phyloP scores from a whole-genome alignment of 2,113 vertebrate genomes.

The Climacteris rufus region DNA sequence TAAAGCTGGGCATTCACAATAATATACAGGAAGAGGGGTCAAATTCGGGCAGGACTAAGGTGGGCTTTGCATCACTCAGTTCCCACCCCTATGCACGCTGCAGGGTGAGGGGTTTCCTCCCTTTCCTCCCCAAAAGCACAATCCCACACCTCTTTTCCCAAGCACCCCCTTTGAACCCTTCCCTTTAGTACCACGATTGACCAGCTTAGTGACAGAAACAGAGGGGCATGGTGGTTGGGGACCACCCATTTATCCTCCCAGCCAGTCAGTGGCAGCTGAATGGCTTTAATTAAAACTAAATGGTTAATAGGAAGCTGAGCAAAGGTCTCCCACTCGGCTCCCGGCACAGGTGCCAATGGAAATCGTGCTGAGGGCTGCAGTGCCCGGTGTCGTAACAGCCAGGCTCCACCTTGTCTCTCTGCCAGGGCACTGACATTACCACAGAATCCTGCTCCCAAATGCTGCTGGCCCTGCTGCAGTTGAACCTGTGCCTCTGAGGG shows the following conservation, averaged over 20 bases:
- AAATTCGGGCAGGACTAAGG: not conserved
- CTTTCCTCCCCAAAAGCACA: not conserved
- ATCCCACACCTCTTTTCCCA: not conserved
- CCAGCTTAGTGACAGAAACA: not conserved
- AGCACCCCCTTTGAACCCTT: too few species aligned
- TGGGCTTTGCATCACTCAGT: rapidly evolving
- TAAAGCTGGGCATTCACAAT: not conserved
- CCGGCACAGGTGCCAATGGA: not conserved
- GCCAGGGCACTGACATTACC: conserved; percentile 33
- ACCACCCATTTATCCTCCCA: not conserved
- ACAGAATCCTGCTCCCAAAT: not conserved
- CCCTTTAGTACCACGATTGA: rapidly evolving
- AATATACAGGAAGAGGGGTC: rapidly evolving
- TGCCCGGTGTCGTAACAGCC: conserved; percentile 1
- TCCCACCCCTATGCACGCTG: rapidly evolving
- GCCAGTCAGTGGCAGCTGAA: not conserved
- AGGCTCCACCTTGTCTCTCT: not conserved
- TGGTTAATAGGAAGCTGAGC: conserved; percentile 26
- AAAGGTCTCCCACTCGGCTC: not conserved
- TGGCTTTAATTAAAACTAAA: conserved; percentile 26
- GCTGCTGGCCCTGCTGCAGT: not conserved
- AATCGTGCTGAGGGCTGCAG: conserved; percentile 7
- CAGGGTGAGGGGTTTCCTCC: not conserved
- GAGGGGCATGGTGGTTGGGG: rapidly evolving
- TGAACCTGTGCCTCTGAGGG: not conserved